Base-by-base conservation (phyloP, 2,113 vertebrate genomes). In the Arothron firmamentum region DNA sequence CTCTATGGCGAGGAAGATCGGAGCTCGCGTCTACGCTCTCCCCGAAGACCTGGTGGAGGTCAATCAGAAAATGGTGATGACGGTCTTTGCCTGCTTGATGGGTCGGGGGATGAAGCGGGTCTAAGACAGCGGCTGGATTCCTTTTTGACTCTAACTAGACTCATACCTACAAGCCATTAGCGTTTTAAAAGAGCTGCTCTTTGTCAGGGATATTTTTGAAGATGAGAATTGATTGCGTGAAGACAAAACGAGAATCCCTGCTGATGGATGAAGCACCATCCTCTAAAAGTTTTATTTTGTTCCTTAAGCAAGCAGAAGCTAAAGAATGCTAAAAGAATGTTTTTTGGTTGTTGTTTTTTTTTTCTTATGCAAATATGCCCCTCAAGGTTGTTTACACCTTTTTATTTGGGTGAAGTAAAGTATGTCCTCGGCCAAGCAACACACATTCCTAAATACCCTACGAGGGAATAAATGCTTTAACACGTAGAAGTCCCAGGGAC, bases 1-100 rank as follows among this genome's bases (percentile, higher is more conserved):
- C 52, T 99, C 96, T 1, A 97, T 98, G 95, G 96, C 95, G 12
- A 94, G 96, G 80, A 93, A 95, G 85, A 98, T 98, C 1, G 95
- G 96, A 23, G 93, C 95, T 31, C 91, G 95, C 18, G 95, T 98
- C 52, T 98, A 98, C 0, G 96, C 96, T 52, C 94, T 99, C 41
- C 96, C 96, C 0, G 96, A 99, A 41, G 96, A 99, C 75, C 93
- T 99, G 0, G 92, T 98, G 75, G 96, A 98, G 81, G 96, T 99
- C 73, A 99, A 96, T 74, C 94, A 94, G 64, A 99, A 98, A 90
- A 96, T 98, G 96, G 96, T 99, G 83, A 96, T 99, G 96, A 99
- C 95, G 0, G 94, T 98, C 76, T 99, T 98, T 69, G 96, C 96
- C 18, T 99, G 96, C 84, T 89, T 99, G 92, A 98, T 99, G 96